Conservation (phyloP, 2,888 invertebrate genomes). For the Heliconius hortense region DNA sequence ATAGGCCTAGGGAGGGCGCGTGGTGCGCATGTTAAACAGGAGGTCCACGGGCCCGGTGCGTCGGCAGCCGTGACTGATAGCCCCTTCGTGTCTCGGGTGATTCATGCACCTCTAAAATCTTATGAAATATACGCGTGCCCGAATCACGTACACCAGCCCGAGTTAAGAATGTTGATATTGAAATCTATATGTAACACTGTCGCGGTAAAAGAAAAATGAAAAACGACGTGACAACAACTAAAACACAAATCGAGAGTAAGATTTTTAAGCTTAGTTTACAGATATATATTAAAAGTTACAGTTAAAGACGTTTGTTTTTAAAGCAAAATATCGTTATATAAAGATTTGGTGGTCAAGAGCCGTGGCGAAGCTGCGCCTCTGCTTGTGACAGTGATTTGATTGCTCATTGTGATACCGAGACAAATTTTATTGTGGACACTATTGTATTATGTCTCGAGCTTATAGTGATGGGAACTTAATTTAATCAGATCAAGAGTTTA, state of each 20-base stretch:
- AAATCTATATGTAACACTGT: constrained; percentile 78
- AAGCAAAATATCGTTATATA: not conserved
- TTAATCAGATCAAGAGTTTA: constrained; percentile 15
- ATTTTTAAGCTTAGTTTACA: not conserved
- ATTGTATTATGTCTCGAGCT: constrained; percentile 57
- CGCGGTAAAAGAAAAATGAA: constrained; percentile 46
- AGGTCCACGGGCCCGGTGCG: constrained; percentile 72
- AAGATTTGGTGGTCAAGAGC: constrained; percentile 46
- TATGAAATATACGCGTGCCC: constrained; percentile 80
- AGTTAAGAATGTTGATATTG: constrained; percentile 81
- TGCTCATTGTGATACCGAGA: constrained; percentile 74
- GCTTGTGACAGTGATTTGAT: constrained; percentile 74
- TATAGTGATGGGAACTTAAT: constrained; percentile 50
- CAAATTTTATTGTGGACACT: constrained; percentile 72
- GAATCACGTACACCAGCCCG: constrained; percentile 77
- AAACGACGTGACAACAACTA: constrained; percentile 26
- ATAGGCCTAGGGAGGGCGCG: constrained; percentile 77
- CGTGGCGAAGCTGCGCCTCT: constrained; percentile 47
- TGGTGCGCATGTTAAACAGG: constrained; percentile 74
- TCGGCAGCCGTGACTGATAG: constrained; percentile 78
- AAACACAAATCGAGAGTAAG: not conserved
- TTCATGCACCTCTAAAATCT: constrained; percentile 82
- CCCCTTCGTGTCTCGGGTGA: constrained; percentile 78
- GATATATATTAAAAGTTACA: not conserved
- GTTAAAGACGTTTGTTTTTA: not conserved